These are phyloP conservation scores for Gavia stellata DNA, from an alignment of 2,113 vertebrate genomes.

Conservation along the genomic window DNA sequence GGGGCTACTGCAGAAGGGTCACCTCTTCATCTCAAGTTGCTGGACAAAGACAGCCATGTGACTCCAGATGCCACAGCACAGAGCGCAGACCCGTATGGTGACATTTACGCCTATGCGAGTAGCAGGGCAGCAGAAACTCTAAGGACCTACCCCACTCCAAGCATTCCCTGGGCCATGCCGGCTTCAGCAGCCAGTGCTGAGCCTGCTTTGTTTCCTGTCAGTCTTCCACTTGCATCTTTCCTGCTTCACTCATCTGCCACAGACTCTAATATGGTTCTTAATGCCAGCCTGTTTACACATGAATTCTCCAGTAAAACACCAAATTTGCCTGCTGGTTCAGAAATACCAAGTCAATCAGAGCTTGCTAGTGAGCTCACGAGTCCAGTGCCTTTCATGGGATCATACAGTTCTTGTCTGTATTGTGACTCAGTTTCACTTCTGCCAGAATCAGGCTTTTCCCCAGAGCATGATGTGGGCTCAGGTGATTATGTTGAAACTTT, in stretches of 20 bases:
- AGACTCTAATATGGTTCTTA: background rate
- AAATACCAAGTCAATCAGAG: background rate
- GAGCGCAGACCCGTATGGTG: background rate
- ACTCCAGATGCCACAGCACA: background rate
- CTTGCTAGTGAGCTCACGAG: slow-evolving; percentile 57
- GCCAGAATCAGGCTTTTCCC: slow-evolving; percentile 66
- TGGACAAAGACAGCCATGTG: background rate
- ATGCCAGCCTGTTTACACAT: slow-evolving; percentile 39
- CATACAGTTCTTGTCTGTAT: slow-evolving; percentile 60
- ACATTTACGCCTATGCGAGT: background rate
- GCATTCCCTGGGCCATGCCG: background rate
- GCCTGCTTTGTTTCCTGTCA: background rate
- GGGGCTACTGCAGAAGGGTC: background rate
- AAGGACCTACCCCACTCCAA: background rate
- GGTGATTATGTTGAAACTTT: slow-evolving; percentile 84
- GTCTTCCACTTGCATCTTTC: slow-evolving; percentile 14
- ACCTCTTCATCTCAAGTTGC: background rate
- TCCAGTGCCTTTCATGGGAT: slow-evolving; percentile 67
- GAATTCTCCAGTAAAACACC: background rate
- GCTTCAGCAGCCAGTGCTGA: background rate
- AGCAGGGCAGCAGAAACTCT: background rate
- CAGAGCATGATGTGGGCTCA: slow-evolving; percentile 82
- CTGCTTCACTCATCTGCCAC: background rate
- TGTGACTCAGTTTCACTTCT: slow-evolving; percentile 69
- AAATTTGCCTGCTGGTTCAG: slow-evolving; percentile 18